phyloP scores from a whole-genome alignment of 2,797 vertebrate species.

The Anolis apletophallus region DNA sequence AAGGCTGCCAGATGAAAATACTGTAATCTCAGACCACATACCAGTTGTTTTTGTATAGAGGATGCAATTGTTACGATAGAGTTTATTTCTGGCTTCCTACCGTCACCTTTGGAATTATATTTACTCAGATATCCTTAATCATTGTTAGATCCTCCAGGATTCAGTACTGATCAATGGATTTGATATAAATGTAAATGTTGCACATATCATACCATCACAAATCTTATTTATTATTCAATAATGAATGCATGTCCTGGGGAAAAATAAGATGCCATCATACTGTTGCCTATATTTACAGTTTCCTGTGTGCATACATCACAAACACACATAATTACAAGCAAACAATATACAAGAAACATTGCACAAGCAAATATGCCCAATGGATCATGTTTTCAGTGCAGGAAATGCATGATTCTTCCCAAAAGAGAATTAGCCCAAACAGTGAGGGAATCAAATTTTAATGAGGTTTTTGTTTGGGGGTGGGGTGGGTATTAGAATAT shows the following conservation, averaged over 20 bases:
- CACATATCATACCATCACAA: slow-evolving; percentile 29
- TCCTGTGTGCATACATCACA: slow-evolving; percentile 50
- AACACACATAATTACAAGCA: slow-evolving; percentile 65
- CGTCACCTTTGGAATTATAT: slow-evolving; percentile 29
- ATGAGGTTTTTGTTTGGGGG: no score
- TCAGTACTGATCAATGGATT: slow-evolving; percentile 34
- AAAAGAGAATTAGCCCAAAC: neutral
- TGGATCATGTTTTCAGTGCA: slow-evolving; percentile 3
- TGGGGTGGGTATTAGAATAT: no score
- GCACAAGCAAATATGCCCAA: slow-evolving; percentile 39
- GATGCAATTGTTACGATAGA: neutral
- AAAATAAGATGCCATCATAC: slow-evolving; percentile 58
- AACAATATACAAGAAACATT: slow-evolving; percentile 48
- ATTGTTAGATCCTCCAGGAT: slow-evolving; percentile 51
- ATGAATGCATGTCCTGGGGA: slow-evolving; percentile 49
- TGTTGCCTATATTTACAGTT: slow-evolving; percentile 68
- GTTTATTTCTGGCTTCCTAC: neutral
- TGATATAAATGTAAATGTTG: slow-evolving; percentile 50
- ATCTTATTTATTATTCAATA: slow-evolving; percentile 62
- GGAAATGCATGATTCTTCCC: neutral
- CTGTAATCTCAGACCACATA: no score
- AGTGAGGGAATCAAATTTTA: neutral
- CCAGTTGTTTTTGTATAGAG: no score
- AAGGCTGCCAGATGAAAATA: no score
- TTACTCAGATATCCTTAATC: slow-evolving; percentile 30